These are phyloP conservation scores for Cataglyphis rosenhaueri DNA, from an alignment of 2,888 invertebrate genomes.

Conservation along the genomic window DNA sequence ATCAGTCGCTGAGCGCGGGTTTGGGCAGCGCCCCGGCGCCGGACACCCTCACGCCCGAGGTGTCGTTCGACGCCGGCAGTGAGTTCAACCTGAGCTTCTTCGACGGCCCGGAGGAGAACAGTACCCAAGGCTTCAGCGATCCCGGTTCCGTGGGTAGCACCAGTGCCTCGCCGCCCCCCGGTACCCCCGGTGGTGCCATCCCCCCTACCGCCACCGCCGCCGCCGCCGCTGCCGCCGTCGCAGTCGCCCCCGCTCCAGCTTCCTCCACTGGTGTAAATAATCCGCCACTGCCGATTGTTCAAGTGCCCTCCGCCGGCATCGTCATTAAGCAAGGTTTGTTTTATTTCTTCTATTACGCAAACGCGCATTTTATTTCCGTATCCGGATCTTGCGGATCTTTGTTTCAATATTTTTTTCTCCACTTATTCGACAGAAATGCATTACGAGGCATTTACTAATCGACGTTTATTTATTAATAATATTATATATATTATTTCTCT, in stretches of 20 bases:
- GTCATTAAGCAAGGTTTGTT: constrained; percentile 85
- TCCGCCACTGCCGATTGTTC: constrained; percentile 81
- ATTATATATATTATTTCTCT: not conserved
- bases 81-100: constrained; percentile 94
- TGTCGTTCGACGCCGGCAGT: constrained; percentile 91
- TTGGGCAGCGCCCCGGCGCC: constrained; percentile 88
- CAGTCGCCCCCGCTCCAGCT: constrained; percentile 60
- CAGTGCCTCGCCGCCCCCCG: constrained; percentile 83
- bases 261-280: constrained; percentile 73
- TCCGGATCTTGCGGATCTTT: not conserved
- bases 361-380: not conserved
- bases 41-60: constrained; percentile 88
- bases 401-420: not conserved
- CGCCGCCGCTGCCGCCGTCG: constrained; percentile 76
- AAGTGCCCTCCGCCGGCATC: constrained; percentile 82
- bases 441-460: not conserved
- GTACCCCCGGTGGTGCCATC: constrained; percentile 80
- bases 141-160: constrained; percentile 88
- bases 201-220: constrained; percentile 75
- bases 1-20: constrained; percentile 89
- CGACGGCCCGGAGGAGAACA: constrained; percentile 90
- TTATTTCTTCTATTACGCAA: constrained; percentile 58
- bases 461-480: not conserved
- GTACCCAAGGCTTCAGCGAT: constrained; percentile 90
- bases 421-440: not conserved